Evolutionary conservation across 1,140 invertebrate species (phyloP), one percentile per base, ranked within the genome.

Genomic region (Drosophila equinoxialis): DNA sequence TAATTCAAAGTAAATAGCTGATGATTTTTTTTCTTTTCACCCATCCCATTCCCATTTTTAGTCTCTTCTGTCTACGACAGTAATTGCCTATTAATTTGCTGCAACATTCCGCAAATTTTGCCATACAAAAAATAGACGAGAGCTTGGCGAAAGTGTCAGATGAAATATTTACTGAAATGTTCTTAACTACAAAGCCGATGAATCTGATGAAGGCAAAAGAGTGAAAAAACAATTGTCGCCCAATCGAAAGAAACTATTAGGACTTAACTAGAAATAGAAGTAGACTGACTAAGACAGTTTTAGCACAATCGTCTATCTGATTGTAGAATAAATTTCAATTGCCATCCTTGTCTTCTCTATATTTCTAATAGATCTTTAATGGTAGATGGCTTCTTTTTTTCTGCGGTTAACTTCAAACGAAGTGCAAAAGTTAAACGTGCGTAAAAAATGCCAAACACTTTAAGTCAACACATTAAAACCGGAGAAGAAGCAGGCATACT

Each of bases 11-110:
- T 26, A 6, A 57, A 57, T 74, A 41, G 48, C 55, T 60, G 54
- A 65, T 55, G 26, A 41, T 7, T 37, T 8, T 30, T 23, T 51
- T 30, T 17, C 17, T 17, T 30, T 30, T 30, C 6, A 30, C 6
- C 10, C 17, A 4, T 20, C 2, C 45, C 45, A 26, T 26, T 26
- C 23, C 23, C 3, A 23, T 23, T 51, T 51, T 17, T 6, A 11
- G 6, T 64, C 64, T 35, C 7, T 26, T 37, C 65, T 61, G 60
- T 13, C 37, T 10, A 26, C 65, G 81, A 86, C 81, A 67, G 81
- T 81, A 79, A 85, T 86, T 81, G 75, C 55, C 82, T 75, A 86
- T 85, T 85, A 81, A 85, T 81, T 85, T 85, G 59, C 70, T 35
- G 71, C 65, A 60, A 72, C 71, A 85, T 78, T 71, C 41, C 68